Evolutionary conservation across 2,797 vertebrate genomes (phyloP).

Genomic region (Acanthurus leucopareius): DNA sequence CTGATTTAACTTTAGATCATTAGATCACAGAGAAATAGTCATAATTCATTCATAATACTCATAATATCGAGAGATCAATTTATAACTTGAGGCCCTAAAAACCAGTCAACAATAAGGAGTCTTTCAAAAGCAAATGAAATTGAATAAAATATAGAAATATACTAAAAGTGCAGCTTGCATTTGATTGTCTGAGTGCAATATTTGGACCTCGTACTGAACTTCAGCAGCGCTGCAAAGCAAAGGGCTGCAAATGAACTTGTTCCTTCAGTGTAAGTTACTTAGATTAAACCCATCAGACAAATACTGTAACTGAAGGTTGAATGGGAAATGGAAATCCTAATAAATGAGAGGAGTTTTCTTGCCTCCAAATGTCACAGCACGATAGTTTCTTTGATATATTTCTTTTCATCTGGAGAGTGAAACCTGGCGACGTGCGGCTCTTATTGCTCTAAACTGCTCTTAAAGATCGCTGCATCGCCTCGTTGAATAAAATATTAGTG

Average conservation of each 20-base stretch:
- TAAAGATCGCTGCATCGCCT: constrained; percentile 39
- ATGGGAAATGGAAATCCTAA: constrained; percentile 44
- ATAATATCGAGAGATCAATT: background rate
- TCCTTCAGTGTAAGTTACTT: constrained; percentile 1
- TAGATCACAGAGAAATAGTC: no score
- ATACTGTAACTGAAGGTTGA: constrained; percentile 28
- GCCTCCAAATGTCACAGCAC: constrained; percentile 53
- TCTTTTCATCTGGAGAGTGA: constrained; percentile 58
- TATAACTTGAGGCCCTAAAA: background rate
- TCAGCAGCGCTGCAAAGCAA: background rate
- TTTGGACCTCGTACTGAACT: background rate
- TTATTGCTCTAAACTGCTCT: constrained; percentile 43
- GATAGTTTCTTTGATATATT: constrained; percentile 57
- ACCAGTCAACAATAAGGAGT: background rate
- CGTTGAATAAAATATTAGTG: constrained; percentile 60
- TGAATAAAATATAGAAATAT: background rate
- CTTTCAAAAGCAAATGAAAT: no score
- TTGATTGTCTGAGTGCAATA: background rate
- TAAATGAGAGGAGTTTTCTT: constrained; percentile 33
- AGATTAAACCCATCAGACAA: constrained; percentile 19
- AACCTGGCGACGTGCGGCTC: constrained; percentile 52
- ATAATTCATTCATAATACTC: no score
- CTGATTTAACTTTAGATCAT: background rate
- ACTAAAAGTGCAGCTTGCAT: background rate
- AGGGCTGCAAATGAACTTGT: constrained; percentile 14